These are phyloP conservation scores for Suillia variegata DNA, from an alignment of 2,888 invertebrate species.

Conservation along the genomic window DNA sequence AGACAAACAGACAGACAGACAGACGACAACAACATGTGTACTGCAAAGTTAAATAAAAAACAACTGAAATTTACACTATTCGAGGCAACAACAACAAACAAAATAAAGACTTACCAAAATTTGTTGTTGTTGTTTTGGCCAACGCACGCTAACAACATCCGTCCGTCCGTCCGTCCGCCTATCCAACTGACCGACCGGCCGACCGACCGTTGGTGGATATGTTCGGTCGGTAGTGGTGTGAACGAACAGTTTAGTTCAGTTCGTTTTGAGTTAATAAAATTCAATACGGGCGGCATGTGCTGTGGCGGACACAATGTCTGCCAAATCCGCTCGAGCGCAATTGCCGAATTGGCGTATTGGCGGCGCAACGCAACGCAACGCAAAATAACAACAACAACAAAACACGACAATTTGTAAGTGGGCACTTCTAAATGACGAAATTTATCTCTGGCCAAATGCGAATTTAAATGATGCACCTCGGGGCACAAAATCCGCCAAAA, in stretches of 20 bases:
- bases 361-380: constrained; percentile 3
- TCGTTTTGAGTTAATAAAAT: not conserved
- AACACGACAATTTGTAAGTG: too few species aligned
- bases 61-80: too few species aligned
- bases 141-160: not conserved
- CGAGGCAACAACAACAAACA: not conserved
- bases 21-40: not conserved
- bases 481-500: not conserved
- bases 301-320: constrained; percentile 15
- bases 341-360: constrained; percentile 16
- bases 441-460: not conserved
- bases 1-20: too few species aligned
- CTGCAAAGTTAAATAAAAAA: too few species aligned
- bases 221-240: not conserved
- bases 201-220: not conserved
- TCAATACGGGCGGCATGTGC: not conserved
- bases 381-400: not conserved
- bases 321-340: too few species aligned
- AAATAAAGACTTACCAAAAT: not conserved
- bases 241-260: not conserved
- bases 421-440: constrained; percentile 4
- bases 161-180: not conserved
- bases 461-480: constrained; percentile 14
- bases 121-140: not conserved
- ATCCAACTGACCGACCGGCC: not conserved